A percentile compares a stretch with the other conserved stretches of the same genome.
phyloP scores from a whole-genome alignment of 2,888 invertebrate genomes.

The Drosophila vallismaia region DNA sequence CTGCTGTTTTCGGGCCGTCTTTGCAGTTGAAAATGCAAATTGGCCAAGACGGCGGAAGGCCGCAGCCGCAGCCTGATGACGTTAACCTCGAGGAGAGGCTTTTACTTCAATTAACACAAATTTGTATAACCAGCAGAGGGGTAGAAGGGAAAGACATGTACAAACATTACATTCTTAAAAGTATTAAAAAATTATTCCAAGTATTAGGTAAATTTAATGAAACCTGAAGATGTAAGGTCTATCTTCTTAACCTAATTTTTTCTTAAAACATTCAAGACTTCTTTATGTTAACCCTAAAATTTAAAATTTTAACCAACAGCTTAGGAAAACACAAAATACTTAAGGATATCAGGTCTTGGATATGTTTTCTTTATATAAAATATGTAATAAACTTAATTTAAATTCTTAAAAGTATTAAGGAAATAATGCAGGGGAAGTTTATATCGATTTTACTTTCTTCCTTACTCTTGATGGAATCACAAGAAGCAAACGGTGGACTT shows the following conservation, averaged over 20 bases:
- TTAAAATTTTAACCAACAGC: not conserved
- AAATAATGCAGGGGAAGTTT: too few species aligned
- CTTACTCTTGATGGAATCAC: too few species aligned
- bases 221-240: too few species aligned
- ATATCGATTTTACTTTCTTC: too few species aligned
- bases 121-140: constrained; percentile 2
- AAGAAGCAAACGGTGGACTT: too few species aligned
- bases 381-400: too few species aligned
- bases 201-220: too few species aligned
- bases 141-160: not conserved
- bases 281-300: not conserved
- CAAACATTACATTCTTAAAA: too few species aligned
- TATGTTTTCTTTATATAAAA: not conserved
- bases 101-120: constrained; percentile 33
- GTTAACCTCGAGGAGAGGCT: constrained; percentile 24
- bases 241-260: not conserved
- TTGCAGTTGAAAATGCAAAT: constrained; percentile 66
- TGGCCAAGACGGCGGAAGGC: constrained; percentile 60
- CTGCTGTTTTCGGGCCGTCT: constrained; percentile 20
- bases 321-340: not conserved
- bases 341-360: too few species aligned
- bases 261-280: not conserved
- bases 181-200: not conserved
- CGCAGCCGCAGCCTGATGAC: constrained; percentile 27
- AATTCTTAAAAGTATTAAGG: too few species aligned